Conservation (phyloP, 2,888 invertebrate genomes). For the Trichopoda pennipes region DNA sequence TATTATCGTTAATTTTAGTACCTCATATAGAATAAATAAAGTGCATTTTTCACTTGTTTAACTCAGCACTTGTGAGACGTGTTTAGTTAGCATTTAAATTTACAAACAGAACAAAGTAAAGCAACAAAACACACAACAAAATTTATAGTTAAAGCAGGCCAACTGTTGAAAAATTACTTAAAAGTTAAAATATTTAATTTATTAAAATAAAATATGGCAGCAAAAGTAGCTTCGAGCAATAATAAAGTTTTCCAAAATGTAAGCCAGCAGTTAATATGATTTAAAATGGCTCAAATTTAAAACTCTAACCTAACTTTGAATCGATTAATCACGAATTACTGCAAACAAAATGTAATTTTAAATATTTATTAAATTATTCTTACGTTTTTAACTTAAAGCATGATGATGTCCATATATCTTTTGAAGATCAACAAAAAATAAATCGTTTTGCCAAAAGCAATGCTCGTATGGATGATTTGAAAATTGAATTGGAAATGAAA, state of each 20-base stretch:
- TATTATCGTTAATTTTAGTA: no score
- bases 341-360: constrained; percentile 25
- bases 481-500: constrained; percentile 91
- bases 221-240: constrained; percentile 80
- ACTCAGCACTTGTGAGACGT: background rate
- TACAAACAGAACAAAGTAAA: constrained; percentile 19
- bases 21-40: no score
- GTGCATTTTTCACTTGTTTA: background rate
- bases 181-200: constrained; percentile 2
- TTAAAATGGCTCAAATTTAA: constrained; percentile 1
- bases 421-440: constrained; percentile 98
- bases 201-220: constrained; percentile 74
- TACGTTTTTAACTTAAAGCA: constrained; percentile 41
- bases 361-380: background rate
- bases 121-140: background rate
- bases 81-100: constrained; percentile 22
- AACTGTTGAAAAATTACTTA: constrained; percentile 35
- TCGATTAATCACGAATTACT: constrained; percentile 28
- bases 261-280: constrained; percentile 74
- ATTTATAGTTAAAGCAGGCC: constrained; percentile 7
- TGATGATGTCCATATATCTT: constrained; percentile 94
- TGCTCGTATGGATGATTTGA: constrained; percentile 94
- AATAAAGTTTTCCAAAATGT: constrained; percentile 88
- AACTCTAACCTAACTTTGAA: constrained; percentile 68
- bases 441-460: constrained; percentile 97